phyloP scores from a whole-genome alignment of 2,888 invertebrate genomes.

The Drosophila bunnanda region DNA sequence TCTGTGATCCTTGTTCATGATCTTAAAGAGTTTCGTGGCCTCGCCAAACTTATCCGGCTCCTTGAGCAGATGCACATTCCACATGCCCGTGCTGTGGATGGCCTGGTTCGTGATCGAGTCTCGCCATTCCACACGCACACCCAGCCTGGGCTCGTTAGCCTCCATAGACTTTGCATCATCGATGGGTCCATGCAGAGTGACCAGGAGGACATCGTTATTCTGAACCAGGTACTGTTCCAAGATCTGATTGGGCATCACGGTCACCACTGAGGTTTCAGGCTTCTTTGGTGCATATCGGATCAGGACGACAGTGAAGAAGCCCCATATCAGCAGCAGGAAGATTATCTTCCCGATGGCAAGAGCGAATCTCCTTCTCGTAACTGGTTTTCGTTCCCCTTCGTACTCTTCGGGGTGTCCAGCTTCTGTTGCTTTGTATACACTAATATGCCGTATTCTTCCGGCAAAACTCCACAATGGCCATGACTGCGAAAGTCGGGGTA shows the following conservation, averaged over 20 bases:
- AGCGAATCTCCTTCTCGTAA: background rate
- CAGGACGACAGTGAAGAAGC: background rate
- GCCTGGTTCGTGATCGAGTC: background rate
- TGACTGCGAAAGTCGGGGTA: background rate
- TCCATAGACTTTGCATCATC: background rate
- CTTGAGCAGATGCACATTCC: constrained; percentile 5
- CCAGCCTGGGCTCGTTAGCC: background rate
- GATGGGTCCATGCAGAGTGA: constrained; percentile 3
- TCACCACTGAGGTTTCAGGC: background rate
- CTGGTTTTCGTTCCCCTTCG: background rate
- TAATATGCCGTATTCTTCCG: constrained; percentile 81
- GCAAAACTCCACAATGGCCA: constrained; percentile 3
- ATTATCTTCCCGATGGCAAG: background rate
- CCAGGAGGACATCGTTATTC: too few relatives aligned
- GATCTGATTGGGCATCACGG: background rate
- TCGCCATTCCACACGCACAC: background rate
- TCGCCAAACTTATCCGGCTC: background rate
- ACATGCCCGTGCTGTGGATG: background rate
- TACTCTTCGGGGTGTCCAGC: background rate
- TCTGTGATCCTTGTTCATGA: accelerated
- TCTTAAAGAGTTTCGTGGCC: background rate
- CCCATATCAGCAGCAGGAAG: background rate
- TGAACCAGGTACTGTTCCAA: too few relatives aligned
- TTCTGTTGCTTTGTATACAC: constrained; percentile 77
- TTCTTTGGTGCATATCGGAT: background rate